These are phyloP conservation scores for Neopipo cinnamomea DNA, from an alignment of 2,113 vertebrate species.

Conservation along the genomic window DNA sequence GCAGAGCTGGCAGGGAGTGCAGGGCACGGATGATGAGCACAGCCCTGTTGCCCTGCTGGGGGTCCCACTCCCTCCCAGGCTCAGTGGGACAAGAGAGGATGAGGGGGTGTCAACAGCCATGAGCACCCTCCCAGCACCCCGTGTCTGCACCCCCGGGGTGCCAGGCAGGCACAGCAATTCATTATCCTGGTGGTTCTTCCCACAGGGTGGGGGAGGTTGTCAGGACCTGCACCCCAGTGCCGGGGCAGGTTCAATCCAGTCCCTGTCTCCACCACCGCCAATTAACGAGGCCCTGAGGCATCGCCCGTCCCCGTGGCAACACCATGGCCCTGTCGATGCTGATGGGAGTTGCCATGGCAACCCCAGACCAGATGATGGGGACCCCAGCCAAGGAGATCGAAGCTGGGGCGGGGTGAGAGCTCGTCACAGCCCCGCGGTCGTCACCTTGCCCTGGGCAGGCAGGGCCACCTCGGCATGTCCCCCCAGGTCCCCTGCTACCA, in stretches of 20 bases:
- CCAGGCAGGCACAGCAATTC: neutral
- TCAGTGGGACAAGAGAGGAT: neutral
- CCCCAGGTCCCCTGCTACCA: neutral
- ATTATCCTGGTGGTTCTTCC: neutral
- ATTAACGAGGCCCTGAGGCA: slow-evolving; percentile 47
- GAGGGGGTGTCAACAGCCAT: neutral
- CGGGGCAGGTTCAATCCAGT: neutral
- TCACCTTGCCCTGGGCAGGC: neutral
- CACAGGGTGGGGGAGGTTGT: neutral
- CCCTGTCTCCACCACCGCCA: neutral
- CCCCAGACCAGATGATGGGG: neutral
- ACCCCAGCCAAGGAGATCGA: neutral
- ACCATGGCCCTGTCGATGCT: neutral
- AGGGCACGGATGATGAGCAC: neutral
- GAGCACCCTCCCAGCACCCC: neutral
- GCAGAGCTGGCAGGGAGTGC: neutral
- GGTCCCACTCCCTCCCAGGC: neutral
- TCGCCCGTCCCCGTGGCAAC: slow-evolving; percentile 31
- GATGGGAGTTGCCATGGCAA: slow-evolving; percentile 56
- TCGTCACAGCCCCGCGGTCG: neutral
- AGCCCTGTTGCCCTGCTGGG: neutral
- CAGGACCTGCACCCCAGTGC: neutral
- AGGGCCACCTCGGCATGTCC: neutral
- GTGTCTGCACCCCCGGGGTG: neutral
- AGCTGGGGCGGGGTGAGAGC: neutral